Evolutionary conservation across 2,113 vertebrate species (phyloP).

Genomic region (Lota lota): DNA sequence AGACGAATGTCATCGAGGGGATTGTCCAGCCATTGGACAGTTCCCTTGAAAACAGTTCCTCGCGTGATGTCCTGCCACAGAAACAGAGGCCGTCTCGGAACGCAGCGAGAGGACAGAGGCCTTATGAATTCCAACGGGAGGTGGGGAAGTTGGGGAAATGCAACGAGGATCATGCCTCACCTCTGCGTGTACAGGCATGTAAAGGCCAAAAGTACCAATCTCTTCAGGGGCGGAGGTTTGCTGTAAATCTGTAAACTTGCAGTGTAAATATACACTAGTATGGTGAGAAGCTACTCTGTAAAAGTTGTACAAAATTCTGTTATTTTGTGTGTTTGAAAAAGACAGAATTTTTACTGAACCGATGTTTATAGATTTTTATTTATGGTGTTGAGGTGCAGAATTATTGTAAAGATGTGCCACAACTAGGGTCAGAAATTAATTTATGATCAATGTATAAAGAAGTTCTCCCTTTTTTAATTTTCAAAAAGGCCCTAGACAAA

Average conservation of each 20-base stretch:
- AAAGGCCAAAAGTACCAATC: neutral
- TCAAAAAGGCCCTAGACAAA: no score
- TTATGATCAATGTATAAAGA: neutral
- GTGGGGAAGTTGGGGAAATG: no score
- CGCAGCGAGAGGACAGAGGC: no score
- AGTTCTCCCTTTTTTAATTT: neutral
- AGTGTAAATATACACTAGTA: constrained; percentile 39
- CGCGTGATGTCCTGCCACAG: no score
- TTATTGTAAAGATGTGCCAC: constrained; percentile 54
- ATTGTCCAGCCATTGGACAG: no score
- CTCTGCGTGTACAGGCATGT: no score
- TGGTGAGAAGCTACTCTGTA: constrained; percentile 44
- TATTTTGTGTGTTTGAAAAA: constrained; percentile 51
- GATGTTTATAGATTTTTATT: constrained; percentile 72
- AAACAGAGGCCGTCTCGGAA: no score
- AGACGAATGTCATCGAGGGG: no score
- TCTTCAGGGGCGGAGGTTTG: neutral
- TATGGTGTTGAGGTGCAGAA: constrained; percentile 54
- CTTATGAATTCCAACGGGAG: no score
- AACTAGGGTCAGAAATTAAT: neutral
- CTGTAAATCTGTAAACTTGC: constrained; percentile 35
- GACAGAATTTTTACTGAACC: constrained; percentile 51
- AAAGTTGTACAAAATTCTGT: constrained; percentile 58
- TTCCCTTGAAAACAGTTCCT: no score
- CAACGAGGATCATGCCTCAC: no score